Evolutionary conservation across 2,797 vertebrate genomes (phyloP).

Genomic region (Hyperoplus immaculatus): DNA sequence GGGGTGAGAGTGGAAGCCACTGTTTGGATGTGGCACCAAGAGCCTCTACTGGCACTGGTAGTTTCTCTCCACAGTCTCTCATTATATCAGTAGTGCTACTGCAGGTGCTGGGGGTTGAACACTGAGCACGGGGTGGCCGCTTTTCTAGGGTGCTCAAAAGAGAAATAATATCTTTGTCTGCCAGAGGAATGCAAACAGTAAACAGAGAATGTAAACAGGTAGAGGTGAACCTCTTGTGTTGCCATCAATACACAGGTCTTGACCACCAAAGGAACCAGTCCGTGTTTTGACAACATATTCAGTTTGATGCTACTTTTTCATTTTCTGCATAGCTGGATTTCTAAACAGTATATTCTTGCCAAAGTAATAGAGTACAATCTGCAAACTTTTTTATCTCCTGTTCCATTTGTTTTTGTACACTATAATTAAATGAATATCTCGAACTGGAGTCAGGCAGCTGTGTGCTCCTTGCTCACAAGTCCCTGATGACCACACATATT

Average conservation of each 20-base stretch:
- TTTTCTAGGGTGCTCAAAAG: conserved; percentile 79
- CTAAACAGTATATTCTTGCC: conserved; percentile 25
- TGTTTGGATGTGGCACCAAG: conserved; percentile 69
- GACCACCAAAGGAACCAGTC: conserved; percentile 64
- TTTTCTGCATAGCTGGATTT: conserved; percentile 17
- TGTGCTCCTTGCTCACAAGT: conserved; percentile 22
- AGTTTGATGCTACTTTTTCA: conserved; percentile 43
- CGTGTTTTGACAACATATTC: conserved; percentile 60
- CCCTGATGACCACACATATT: conserved; percentile 21
- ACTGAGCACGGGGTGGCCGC: conserved; percentile 55
- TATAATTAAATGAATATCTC: conserved; percentile 35
- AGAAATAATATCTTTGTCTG: conserved; percentile 77
- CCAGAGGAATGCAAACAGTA: conserved; percentile 81
- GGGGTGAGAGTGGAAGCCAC: conserved; percentile 63
- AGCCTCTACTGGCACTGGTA: conserved; percentile 67
- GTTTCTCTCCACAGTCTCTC: conserved; percentile 71
- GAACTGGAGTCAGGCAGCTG: conserved; percentile 11
- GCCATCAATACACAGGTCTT: conserved; percentile 63
- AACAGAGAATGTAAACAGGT: conserved; percentile 77
- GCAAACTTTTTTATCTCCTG: conserved; percentile 6
- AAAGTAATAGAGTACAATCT: conserved; percentile 13
- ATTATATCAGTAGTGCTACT: conserved; percentile 74
- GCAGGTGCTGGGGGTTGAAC: conserved; percentile 62
- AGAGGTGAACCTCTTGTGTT: conserved; percentile 73
- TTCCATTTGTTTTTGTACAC: conserved; percentile 20